Percentiles rank a stretch among this genome's conserved stretches.
Conservation (phyloP, 2,797 vertebrate species). For the Myotis daubentonii region DNA sequence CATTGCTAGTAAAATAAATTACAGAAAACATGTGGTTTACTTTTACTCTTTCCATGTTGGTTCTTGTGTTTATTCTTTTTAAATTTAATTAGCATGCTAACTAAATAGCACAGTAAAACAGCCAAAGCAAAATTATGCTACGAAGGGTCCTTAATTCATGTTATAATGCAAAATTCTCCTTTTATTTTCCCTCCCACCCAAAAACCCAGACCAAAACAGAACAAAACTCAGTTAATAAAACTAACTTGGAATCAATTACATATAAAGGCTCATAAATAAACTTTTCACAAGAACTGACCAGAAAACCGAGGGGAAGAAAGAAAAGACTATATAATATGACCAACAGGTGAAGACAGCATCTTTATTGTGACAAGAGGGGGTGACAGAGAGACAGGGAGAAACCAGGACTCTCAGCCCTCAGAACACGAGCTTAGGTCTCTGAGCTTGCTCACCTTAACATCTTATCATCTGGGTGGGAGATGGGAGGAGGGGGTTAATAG, state of each 20-base stretch:
- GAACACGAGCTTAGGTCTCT: not conserved
- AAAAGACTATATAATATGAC: not conserved
- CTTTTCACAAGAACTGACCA: not conserved
- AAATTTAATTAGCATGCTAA: not conserved
- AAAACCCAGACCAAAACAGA: not conserved
- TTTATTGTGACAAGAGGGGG: not conserved
- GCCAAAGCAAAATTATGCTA: not conserved
- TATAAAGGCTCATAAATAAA: not conserved
- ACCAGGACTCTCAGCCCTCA: not conserved
- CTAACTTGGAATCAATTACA: conserved; percentile 15
- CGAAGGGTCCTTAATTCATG: not conserved
- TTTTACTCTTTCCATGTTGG: not conserved
- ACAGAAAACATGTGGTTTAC: not conserved
- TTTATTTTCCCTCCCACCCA: not conserved
- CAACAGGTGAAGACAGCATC: not conserved
- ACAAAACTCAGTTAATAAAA: not conserved
- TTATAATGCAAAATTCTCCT: conserved; percentile 30
- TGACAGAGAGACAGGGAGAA: not conserved
- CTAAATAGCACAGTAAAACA: conserved; percentile 10
- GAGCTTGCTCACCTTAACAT: not conserved
- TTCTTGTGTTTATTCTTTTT: not conserved
- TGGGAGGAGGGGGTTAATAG: too few species aligned
- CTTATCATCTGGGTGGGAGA: too few species aligned
- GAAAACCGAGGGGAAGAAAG: not conserved
- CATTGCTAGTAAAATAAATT: not conserved